A percentile compares a stretch with the other conserved stretches of the same genome.
These are phyloP conservation scores for Poecile montanus DNA, from an alignment of 2,797 vertebrate genomes.

Conservation along the genomic window DNA sequence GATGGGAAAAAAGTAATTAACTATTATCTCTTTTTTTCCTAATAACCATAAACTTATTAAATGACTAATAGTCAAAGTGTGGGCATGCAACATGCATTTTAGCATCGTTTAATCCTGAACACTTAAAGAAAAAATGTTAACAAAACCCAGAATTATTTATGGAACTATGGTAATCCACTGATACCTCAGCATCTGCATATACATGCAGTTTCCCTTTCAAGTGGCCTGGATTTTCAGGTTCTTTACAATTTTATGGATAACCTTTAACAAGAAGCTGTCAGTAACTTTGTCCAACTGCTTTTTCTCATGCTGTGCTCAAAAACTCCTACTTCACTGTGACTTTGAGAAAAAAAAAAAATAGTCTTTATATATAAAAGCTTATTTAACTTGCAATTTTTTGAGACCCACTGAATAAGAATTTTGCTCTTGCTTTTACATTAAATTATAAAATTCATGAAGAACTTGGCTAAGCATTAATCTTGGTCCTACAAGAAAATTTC, in stretches of 20 bases:
- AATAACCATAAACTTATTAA: conserved; percentile 70
- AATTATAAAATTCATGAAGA: background rate
- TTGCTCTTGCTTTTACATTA: background rate
- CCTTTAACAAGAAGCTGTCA: background rate
- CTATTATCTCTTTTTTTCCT: conserved; percentile 63
- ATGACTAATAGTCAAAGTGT: conserved; percentile 44
- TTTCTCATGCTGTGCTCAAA: background rate
- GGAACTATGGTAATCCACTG: background rate
- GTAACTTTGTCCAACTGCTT: background rate
- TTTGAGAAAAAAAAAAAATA: background rate
- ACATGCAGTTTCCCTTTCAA: background rate
- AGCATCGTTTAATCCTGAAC: conserved; percentile 3
- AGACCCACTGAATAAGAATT: background rate
- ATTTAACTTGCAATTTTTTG: background rate
- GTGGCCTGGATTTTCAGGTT: background rate
- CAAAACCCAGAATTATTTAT: conserved; percentile 28
- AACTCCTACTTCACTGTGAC: background rate
- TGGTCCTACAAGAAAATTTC: background rate
- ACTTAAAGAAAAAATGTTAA: conserved; percentile 30
- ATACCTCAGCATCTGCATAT: background rate
- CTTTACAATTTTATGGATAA: background rate
- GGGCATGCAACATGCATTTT: conserved; percentile 27
- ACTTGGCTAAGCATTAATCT: background rate
- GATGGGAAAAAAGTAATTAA: conserved; percentile 71
- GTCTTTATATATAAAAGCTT: background rate